Evolutionary conservation across 2,888 invertebrate species (phyloP).

Genomic region (Acleris holmiana): DNA sequence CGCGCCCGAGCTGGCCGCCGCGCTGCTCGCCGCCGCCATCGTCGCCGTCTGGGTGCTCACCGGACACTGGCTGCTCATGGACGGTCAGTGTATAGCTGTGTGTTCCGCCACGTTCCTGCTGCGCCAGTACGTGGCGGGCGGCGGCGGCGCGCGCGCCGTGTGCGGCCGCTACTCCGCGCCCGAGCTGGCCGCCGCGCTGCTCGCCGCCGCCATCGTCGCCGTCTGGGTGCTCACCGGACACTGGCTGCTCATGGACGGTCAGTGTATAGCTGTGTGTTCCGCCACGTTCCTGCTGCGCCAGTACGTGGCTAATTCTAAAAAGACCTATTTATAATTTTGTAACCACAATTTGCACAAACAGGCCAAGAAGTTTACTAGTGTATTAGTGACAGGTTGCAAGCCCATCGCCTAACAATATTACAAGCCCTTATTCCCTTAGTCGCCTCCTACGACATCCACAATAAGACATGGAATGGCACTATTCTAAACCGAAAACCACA

Average conservation of each 20-base stretch:
- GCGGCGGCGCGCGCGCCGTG: conserved; percentile 90
- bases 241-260: conserved; percentile 98
- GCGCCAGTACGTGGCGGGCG: conserved; percentile 94
- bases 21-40: conserved; percentile 95
- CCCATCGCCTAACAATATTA: no score
- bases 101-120: conserved; percentile 97
- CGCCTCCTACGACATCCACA: no score
- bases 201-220: conserved; percentile 96
- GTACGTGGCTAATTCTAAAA: no score
- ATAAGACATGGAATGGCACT: no score
- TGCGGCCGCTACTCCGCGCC: conserved; percentile 98
- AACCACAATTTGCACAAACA: no score
- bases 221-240: conserved; percentile 99
- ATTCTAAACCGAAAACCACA: no score
- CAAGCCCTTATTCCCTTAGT: no score
- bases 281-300: conserved; percentile 98
- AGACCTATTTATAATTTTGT: no score
- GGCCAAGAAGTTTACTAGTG: no score
- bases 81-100: no score
- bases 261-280: no score
- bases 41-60: conserved; percentile 99
- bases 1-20: conserved; percentile 96
- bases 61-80: conserved; percentile 99
- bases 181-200: conserved; percentile 95
- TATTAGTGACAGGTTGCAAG: no score